Percentiles rank a stretch among this genome's conserved stretches.
Evolutionary conservation across 2,888 invertebrate genomes (phyloP).

Genomic region (Parnassius glacialis): DNA sequence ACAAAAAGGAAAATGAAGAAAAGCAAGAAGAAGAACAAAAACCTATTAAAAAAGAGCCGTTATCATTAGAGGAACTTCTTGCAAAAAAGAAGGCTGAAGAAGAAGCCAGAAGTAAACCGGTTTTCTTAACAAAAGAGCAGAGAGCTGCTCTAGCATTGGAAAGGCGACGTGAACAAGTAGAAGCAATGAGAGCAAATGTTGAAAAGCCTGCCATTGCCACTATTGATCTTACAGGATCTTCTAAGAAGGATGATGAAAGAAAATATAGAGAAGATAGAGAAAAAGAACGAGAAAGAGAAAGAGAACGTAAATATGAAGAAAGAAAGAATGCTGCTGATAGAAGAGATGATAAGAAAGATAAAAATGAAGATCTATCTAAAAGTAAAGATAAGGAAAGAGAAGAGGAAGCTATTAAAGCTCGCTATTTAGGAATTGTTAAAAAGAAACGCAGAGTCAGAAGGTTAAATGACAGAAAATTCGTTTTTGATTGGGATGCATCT

Average conservation of each 20-base stretch:
- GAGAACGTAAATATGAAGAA: slow-evolving; percentile 74
- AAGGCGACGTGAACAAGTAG: slow-evolving; percentile 93
- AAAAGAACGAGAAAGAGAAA: slow-evolving; percentile 75
- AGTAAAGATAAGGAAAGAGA: slow-evolving; percentile 95
- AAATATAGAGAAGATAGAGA: slow-evolving; percentile 67
- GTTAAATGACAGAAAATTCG: slow-evolving; percentile 98
- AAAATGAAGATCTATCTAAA: slow-evolving; percentile 76
- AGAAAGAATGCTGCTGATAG: slow-evolving; percentile 76
- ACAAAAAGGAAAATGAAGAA: slow-evolving; percentile 61
- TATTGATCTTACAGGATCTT: slow-evolving; percentile 74
- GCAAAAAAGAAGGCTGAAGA: slow-evolving; percentile 98
- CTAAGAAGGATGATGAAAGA: slow-evolving; percentile 70
- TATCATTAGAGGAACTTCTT: slow-evolving; percentile 96
- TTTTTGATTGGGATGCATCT: slow-evolving; percentile 99
- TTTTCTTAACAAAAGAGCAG: slow-evolving; percentile 98
- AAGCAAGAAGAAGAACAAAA: slow-evolving; percentile 61
- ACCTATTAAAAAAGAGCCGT: slow-evolving; percentile 85
- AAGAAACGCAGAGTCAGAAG: slow-evolving; percentile 95
- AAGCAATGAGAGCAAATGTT: slow-evolving; percentile 86
- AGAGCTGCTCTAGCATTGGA: slow-evolving; percentile 94
- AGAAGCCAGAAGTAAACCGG: slow-evolving; percentile 96
- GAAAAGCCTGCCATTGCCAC: slow-evolving; percentile 71
- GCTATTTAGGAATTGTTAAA: slow-evolving; percentile 95
- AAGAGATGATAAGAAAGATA: slow-evolving; percentile 68
- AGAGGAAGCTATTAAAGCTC: slow-evolving; percentile 96